Base-by-base conservation (phyloP, 1,140 invertebrate genomes). In the Megalonaias nervosa region DNA sequence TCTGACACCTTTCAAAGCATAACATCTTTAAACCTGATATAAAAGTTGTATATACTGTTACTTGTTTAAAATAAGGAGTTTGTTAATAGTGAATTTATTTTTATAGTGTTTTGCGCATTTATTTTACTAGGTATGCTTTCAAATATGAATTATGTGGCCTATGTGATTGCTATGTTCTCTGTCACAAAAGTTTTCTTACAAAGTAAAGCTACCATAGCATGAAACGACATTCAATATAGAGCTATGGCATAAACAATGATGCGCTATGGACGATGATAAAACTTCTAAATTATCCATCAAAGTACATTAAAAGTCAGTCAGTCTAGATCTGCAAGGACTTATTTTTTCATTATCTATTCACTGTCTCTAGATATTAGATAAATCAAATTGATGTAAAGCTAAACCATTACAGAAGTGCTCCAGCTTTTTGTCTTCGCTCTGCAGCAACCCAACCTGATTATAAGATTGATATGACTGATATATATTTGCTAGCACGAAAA, bases 91-190 rank as follows among this genome's bases (percentile, higher is more conserved):
- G n/a, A n/a, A n/a, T n/a, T n/a, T n/a, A n/a, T n/a, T n/a, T n/a
- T n/a, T n/a, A n/a, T n/a, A n/a, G n/a, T n/a, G n/a, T n/a, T n/a
- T n/a, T n/a, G n/a, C n/a, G n/a, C n/a, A n/a, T n/a, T n/a, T n/a
- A n/a, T n/a, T n/a, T n/a, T n/a, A n/a, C n/a, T n/a, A n/a, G n/a
- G n/a, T n/a, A n/a, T n/a, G n/a, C n/a, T n/a, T n/a, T n/a, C n/a
- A n/a, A n/a, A n/a, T n/a, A n/a, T n/a, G n/a, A n/a, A n/a, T n/a
- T n/a, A n/a, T n/a, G n/a, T n/a, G n/a, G n/a, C n/a, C n/a, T n/a
- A n/a, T n/a, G n/a, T n/a, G n/a, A n/a, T n/a, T n/a, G 67, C 81
- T 0, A 55, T 80, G 15, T 80, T 80, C 70, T 78, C 74, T 74
- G n/a, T 70, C 31, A 67, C 56, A 21, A 73, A 79, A 65, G 77